phyloP scores from a whole-genome alignment of 2,888 invertebrate species.

The Apamea monoglypha region DNA sequence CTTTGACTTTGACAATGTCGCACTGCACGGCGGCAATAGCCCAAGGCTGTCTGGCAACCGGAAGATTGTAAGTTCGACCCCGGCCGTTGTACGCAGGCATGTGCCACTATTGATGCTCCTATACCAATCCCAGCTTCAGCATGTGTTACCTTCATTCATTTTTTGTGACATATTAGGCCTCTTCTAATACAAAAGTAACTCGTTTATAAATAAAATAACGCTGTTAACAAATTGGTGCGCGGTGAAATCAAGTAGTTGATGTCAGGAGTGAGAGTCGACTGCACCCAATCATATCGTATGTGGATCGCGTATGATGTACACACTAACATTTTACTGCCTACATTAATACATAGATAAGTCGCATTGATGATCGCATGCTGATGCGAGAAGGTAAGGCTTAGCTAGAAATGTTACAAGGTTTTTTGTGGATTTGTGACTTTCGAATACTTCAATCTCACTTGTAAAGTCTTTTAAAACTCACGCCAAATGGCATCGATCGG shows the following conservation, averaged over 20 bases:
- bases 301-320: slow-evolving; percentile 21
- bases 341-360: background rate
- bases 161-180: background rate
- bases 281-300: slow-evolving; percentile 25
- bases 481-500: background rate
- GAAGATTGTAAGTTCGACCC: background rate
- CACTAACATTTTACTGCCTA: background rate
- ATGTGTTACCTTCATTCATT: background rate
- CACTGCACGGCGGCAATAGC: background rate
- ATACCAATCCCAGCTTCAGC: background rate
- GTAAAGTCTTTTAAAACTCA: background rate
- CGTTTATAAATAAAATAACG: background rate
- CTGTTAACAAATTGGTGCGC: slow-evolving; percentile 15
- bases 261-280: slow-evolving; percentile 42
- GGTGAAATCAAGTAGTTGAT: slow-evolving; percentile 36
- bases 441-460: background rate
- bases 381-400: background rate
- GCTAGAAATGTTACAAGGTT: background rate
- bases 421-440: background rate
- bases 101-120: background rate
- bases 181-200: background rate
- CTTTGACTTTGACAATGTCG: too few species aligned
- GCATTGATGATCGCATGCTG: background rate
- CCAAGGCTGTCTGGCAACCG: background rate
- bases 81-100: too few species aligned